phyloP scores from a whole-genome alignment of 2,113 vertebrate species.

The Lepus europaeus region DNA sequence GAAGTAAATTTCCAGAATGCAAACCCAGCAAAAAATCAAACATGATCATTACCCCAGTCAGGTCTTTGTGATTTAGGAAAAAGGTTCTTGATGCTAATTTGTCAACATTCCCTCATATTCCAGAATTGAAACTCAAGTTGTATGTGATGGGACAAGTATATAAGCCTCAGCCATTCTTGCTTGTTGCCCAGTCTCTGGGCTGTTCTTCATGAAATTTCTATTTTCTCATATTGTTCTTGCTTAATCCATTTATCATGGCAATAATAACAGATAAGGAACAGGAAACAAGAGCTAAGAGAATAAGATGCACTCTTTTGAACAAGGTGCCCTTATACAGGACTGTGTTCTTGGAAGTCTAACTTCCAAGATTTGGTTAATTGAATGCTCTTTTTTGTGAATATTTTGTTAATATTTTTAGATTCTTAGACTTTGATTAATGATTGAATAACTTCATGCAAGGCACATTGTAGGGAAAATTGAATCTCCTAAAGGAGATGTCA shows the following conservation, averaged over 20 bases:
- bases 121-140: no score
- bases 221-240: background rate
- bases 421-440: background rate
- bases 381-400: background rate
- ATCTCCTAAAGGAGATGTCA: no score
- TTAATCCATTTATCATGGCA: background rate
- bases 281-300: background rate
- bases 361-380: background rate
- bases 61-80: no score
- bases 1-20: no score
- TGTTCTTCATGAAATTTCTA: background rate
- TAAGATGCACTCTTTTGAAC: background rate
- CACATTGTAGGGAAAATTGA: no score
- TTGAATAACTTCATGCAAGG: no score
- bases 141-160: no score
- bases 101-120: no score
- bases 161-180: no score
- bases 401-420: conserved; percentile 26
- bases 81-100: no score
- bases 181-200: background rate
- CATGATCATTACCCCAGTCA: no score
- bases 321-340: background rate
- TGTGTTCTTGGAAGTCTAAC: background rate
- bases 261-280: background rate
- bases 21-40: no score